Conservation (phyloP, 2,888 invertebrate genomes). For the Drosophila mimica region DNA sequence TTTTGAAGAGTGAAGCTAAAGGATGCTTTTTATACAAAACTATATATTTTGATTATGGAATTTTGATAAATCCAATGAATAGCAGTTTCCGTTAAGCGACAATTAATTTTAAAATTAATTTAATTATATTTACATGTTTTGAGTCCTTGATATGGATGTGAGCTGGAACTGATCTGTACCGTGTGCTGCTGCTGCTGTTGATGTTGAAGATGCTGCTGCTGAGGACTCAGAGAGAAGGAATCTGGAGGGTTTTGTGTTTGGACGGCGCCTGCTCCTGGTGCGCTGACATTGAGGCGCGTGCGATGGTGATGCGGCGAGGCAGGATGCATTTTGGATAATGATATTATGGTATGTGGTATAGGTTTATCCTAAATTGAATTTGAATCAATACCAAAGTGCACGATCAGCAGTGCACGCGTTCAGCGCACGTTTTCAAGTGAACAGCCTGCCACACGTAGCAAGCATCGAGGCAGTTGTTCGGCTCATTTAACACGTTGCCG, state of each 20-base stretch:
- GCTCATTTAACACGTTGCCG: slow-evolving; percentile 66
- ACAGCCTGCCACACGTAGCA: slow-evolving; percentile 30
- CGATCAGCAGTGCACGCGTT: slow-evolving; percentile 67
- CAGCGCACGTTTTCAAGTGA: slow-evolving; percentile 69
- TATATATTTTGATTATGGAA: not conserved
- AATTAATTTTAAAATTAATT: not conserved
- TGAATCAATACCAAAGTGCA: slow-evolving; percentile 18
- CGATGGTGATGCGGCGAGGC: slow-evolving; percentile 77
- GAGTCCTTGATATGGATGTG: slow-evolving; percentile 79
- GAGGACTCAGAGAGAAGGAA: slow-evolving; percentile 52
- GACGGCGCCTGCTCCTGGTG: slow-evolving; percentile 59
- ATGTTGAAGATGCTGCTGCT: slow-evolving; percentile 25
- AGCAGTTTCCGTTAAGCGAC: not conserved
- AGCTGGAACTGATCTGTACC: slow-evolving; percentile 59
- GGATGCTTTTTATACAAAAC: not conserved
- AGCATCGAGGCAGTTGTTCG: slow-evolving; percentile 56
- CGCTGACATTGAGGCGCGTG: slow-evolving; percentile 58
- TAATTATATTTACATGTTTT: slow-evolving; percentile 71
- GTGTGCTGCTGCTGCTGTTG: slow-evolving; percentile 52
- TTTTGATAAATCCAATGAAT: not conserved
- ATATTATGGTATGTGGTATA: not conserved
- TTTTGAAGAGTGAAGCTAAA: not conserved
- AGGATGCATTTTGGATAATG: slow-evolving; percentile 68
- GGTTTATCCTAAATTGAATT: not conserved
- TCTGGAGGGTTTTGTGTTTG: slow-evolving; percentile 50